Conservation (phyloP, 2,113 vertebrate genomes). For the Asarcornis scutulata region DNA sequence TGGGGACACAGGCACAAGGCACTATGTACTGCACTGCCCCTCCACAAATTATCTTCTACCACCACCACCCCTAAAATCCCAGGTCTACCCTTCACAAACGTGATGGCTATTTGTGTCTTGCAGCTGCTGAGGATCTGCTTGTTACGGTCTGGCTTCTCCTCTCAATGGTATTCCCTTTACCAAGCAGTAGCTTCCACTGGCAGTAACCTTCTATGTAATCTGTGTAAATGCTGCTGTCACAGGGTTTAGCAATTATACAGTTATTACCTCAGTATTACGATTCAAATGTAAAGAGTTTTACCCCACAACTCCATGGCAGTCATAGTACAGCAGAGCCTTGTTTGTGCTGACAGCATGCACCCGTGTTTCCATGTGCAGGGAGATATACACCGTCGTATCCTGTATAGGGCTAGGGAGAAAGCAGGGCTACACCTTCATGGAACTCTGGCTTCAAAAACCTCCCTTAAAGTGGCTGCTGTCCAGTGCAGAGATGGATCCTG, state of each 20-base stretch:
- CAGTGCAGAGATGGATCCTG: background rate
- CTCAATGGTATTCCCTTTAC: fast-evolving
- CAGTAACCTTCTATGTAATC: fast-evolving
- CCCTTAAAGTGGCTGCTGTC: fast-evolving
- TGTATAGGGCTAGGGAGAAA: background rate
- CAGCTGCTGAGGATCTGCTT: background rate
- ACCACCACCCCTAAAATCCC: background rate
- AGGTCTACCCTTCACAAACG: background rate
- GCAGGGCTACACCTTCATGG: background rate
- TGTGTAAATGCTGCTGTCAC: background rate
- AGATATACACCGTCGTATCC: fast-evolving
- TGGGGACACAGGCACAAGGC: background rate
- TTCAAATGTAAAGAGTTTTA: background rate
- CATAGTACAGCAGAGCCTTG: fast-evolving
- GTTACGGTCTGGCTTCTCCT: background rate
- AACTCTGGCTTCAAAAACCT: background rate
- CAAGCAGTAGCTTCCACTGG: background rate
- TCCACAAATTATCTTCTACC: background rate
- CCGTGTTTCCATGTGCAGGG: background rate
- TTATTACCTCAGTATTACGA: fast-evolving
- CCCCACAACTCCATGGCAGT: background rate
- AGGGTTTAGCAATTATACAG: background rate
- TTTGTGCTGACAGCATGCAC: background rate
- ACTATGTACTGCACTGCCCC: background rate
- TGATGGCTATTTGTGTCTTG: background rate